A percentile compares a stretch with the other conserved stretches of the same genome.
phyloP scores from a whole-genome alignment of 1,140 invertebrate species.

The Calosoma granatense region DNA sequence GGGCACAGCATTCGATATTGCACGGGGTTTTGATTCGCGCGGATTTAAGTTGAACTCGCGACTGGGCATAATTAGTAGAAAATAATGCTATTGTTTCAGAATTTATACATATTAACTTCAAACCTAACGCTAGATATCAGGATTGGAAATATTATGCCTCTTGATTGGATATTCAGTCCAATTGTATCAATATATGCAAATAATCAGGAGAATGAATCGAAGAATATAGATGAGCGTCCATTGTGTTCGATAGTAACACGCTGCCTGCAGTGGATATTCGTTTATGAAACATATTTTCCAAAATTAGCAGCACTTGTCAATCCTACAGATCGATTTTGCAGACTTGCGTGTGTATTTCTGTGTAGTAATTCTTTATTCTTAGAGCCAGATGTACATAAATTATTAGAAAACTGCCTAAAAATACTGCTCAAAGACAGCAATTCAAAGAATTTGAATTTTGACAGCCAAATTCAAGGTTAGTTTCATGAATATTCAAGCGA shows the following conservation, averaged over 20 bases:
- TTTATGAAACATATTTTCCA: slow-evolving; percentile 46
- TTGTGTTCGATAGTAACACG: slow-evolving; percentile 36
- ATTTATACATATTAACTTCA: slow-evolving; percentile 15
- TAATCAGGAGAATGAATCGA: slow-evolving; percentile 33
- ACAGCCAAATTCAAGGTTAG: slow-evolving; percentile 35
- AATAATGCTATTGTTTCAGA: slow-evolving; percentile 19
- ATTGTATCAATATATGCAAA: slow-evolving; percentile 47
- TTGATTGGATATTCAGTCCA: slow-evolving; percentile 59
- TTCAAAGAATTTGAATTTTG: slow-evolving; percentile 39
- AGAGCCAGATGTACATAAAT: slow-evolving; percentile 35
- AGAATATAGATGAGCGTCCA: slow-evolving; percentile 28
- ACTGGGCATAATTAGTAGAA: slow-evolving; percentile 8
- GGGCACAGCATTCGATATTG: too few relatives aligned
- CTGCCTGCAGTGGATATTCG: slow-evolving; percentile 45
- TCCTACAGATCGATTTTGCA: slow-evolving; percentile 43
- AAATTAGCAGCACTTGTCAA: slow-evolving; percentile 40
- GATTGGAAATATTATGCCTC: slow-evolving; percentile 45
- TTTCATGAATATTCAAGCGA: too few relatives aligned
- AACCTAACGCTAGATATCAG: slow-evolving; percentile 24
- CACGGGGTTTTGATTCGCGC: too few relatives aligned
- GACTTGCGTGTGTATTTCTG: slow-evolving; percentile 44
- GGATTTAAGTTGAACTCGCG: too few relatives aligned
- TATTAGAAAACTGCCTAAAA: slow-evolving; percentile 37
- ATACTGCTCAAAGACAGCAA: slow-evolving; percentile 32
- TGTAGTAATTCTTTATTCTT: slow-evolving; percentile 47